Conservation (phyloP, 2,113 vertebrate species). For the Podiceps cristatus region DNA sequence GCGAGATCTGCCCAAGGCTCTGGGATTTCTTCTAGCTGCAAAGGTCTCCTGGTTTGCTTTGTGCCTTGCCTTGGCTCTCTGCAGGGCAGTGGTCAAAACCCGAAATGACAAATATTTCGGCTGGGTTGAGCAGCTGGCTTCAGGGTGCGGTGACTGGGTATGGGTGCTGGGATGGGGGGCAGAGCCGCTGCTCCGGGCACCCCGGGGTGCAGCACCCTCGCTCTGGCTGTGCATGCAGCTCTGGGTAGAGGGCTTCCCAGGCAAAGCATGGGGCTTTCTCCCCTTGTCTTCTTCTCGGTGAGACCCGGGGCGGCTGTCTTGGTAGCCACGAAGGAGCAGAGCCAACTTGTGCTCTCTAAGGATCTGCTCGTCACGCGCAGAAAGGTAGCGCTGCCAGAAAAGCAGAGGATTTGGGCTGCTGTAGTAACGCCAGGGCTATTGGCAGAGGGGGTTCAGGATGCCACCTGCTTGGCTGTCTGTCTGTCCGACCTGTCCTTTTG, state of each 20-base stretch:
- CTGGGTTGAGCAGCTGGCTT: neutral
- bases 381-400: neutral
- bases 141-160: neutral
- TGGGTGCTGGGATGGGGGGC: neutral
- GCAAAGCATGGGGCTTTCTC: accelerated
- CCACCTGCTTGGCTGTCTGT: neutral
- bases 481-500: neutral
- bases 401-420: neutral
- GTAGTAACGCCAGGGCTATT: neutral
- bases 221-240: neutral
- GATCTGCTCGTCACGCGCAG: neutral
- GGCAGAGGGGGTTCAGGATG: neutral
- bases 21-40: neutral
- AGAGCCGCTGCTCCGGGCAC: neutral
- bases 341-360: neutral
- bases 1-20: accelerated
- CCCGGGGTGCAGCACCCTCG: neutral
- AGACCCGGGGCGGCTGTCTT: neutral
- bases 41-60: neutral
- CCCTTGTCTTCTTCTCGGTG: neutral
- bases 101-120: accelerated
- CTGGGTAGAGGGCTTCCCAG: neutral
- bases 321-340: neutral
- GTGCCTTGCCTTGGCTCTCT: neutral
- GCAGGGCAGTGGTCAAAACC: accelerated